Evolutionary conservation across 2,113 vertebrate species (phyloP).

Genomic region (Pterophyllum scalare): DNA sequence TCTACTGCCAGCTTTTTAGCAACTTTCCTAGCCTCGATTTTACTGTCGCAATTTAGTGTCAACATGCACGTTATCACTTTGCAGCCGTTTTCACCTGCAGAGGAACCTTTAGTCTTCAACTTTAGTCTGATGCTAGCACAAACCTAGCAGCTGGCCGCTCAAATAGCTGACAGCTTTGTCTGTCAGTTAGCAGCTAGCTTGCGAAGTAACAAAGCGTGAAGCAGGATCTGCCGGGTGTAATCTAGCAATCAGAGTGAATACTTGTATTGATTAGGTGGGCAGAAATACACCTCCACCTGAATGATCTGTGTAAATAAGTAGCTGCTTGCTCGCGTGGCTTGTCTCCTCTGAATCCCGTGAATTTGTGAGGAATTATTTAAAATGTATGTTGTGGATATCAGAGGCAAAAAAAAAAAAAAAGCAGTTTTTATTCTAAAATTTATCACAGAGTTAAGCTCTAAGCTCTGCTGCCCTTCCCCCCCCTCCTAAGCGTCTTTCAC

Average conservation of each 20-base stretch:
- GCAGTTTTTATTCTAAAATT: background rate
- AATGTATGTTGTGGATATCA: slow-evolving; percentile 8
- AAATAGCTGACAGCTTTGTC: background rate
- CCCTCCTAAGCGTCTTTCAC: background rate
- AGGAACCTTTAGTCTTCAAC: background rate
- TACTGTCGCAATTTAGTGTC: background rate
- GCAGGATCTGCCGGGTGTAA: background rate
- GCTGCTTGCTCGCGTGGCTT: background rate
- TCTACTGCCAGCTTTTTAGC: background rate
- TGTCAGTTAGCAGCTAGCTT: background rate
- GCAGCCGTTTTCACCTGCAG: background rate
- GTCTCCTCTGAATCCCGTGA: slow-evolving; percentile 31
- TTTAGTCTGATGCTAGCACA: background rate
- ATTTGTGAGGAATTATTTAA: slow-evolving; percentile 44
- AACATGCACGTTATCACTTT: background rate
- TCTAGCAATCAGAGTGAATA: background rate
- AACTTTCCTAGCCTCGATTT: background rate
- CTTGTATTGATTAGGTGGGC: background rate
- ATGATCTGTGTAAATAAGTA: background rate
- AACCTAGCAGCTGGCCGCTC: background rate
- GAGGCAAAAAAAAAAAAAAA: background rate
- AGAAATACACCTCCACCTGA: background rate
- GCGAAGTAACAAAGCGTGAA: background rate
- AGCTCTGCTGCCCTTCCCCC: background rate
- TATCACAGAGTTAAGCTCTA: background rate